phyloP scores from a whole-genome alignment of 2,797 vertebrate species.

The Labroides dimidiatus region DNA sequence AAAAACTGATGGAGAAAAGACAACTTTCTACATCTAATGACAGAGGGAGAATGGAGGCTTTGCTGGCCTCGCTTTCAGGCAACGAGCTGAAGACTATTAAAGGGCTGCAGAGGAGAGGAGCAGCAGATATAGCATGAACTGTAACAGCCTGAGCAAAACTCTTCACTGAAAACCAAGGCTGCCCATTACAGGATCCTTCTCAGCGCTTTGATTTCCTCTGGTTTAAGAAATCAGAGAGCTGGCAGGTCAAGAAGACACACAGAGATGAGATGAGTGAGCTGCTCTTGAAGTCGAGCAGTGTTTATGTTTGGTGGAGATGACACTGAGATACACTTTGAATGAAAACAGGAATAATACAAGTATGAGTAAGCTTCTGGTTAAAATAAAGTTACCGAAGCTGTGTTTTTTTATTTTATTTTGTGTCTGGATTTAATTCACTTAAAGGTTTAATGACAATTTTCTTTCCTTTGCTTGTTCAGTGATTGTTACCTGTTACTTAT shows the following conservation, averaged over 20 bases:
- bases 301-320: not conserved
- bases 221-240: not conserved
- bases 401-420: no score
- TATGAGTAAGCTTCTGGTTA: not conserved
- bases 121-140: constrained; percentile 1
- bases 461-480: no score
- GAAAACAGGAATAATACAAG: not conserved
- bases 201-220: constrained; percentile 7
- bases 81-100: constrained; percentile 37
- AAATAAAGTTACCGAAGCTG: no score
- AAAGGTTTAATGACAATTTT: no score
- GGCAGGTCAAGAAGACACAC: not conserved
- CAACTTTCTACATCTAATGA: constrained; percentile 12
- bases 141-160: constrained; percentile 29
- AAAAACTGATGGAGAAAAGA: constrained; percentile 17
- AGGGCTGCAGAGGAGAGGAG: constrained; percentile 16
- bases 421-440: no score
- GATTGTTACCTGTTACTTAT: no score
- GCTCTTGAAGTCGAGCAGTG: not conserved
- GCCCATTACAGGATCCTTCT: constrained; percentile 10
- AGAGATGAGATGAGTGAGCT: not conserved
- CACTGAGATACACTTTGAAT: not conserved
- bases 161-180: constrained; percentile 19
- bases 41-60: constrained; percentile 18
- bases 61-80: constrained; percentile 26